Evolutionary conservation across 1,140 invertebrate species (phyloP), one percentile per base, ranked within the genome.

Genomic region (Tyrophagus putrescentiae): DNA sequence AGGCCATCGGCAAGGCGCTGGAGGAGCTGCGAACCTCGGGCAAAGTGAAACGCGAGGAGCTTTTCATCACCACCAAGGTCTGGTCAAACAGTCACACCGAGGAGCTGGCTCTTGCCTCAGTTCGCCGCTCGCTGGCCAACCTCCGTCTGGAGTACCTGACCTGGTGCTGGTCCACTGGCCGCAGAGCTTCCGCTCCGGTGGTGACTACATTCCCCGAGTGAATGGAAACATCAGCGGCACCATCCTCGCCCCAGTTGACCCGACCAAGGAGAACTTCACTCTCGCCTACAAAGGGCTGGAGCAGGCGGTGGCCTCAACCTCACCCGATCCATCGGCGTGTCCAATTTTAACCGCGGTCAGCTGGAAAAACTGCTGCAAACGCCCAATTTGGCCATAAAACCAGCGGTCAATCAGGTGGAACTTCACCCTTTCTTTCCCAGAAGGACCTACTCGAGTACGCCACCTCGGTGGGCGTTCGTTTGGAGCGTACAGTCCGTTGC

Each of bases 331-430:
- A 87, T 95, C 67, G 90, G 91, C 0, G 64, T 94, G 0, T 91
- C 87, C 34, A 95, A 95, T 71, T 94, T 94, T 68, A 92, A 89
- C 69, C 80, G 77, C 25, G 70, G 77, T 27, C 90, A 94, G 72
- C 78, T 91, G 9, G 76, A 83, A 36, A 74, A 84, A 13, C 65
- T 94, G 18, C 45, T 63, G n/a, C 21, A 29, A 18, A 34, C 39
- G 6, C 59, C 52, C 11, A 34, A 53, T 7, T 25, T 29, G 9
- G 13, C 13, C 7, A 62, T 64, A 13, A 56, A 48, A 29, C 66
- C 64, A 13, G 53, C 44, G 27, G 42, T 65, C 27, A 53, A 57
- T 58, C 66, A 67, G 36, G 50, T 65, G 18, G 70, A 71, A 60
- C 62, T 53, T 21, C 67, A 71, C 57, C 50, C 67, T 42, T 70